Evolutionary conservation across 2,888 invertebrate species (phyloP).

Genomic region (Coleophora flavipennella): DNA sequence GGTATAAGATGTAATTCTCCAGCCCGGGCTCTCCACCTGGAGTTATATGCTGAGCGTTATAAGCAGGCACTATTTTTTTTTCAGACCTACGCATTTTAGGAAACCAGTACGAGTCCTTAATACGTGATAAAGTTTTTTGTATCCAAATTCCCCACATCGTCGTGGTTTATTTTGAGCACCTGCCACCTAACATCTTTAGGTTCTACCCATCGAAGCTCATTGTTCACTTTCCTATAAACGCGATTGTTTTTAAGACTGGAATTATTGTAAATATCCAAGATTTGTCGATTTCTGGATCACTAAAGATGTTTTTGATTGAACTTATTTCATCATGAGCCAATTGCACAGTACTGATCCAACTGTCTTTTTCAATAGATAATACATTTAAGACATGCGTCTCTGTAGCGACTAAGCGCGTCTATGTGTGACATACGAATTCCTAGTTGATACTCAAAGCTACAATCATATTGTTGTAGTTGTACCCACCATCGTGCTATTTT

Average conservation of each 20-base stretch:
- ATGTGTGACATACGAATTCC: conserved; percentile 1
- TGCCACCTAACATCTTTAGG: conserved; percentile 19
- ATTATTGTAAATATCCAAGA: conserved; percentile 12
- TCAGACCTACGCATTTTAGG: conserved; percentile 1
- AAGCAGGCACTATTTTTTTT: background rate
- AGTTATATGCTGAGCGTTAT: conserved; percentile 4
- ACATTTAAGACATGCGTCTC: background rate
- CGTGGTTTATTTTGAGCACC: conserved; percentile 15
- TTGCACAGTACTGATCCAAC: conserved; percentile 15
- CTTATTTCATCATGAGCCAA: conserved; percentile 12
- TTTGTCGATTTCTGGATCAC: conserved; percentile 5
- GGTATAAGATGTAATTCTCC: conserved; percentile 21
- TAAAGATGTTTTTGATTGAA: conserved; percentile 8
- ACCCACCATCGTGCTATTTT: conserved; percentile 15
- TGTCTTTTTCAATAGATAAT: conserved; percentile 5
- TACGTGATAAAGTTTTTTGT: conserved; percentile 11
- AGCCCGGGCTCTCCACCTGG: conserved; percentile 1
- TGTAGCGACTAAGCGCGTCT: background rate
- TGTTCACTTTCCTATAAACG: conserved; percentile 10
- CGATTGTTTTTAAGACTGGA: conserved; percentile 15
- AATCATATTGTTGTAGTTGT: conserved; percentile 9
- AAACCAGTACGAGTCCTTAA: conserved; percentile 3
- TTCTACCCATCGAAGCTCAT: conserved; percentile 15
- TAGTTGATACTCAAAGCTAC: background rate
- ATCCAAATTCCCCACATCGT: conserved; percentile 18